Percentiles rank a stretch among this genome's conserved stretches.
phyloP scores from a whole-genome alignment of 2,797 vertebrate species.

The Danio kyathit region DNA sequence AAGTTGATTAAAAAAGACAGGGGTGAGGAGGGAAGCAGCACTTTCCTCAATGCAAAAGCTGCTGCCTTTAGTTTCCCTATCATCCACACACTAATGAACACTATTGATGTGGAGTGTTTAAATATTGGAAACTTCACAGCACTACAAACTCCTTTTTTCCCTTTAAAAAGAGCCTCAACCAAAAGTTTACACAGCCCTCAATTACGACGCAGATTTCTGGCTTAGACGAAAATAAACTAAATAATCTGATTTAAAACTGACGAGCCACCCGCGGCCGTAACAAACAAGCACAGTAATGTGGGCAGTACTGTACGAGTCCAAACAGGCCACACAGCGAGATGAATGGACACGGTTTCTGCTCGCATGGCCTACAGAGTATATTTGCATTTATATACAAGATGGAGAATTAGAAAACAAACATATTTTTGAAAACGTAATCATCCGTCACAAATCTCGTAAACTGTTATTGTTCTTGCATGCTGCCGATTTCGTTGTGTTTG shows the following conservation, averaged over 20 bases:
- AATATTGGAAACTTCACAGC: constrained; percentile 74
- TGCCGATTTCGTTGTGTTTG: not conserved
- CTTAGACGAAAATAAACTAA: constrained; percentile 79
- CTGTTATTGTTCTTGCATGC: constrained; percentile 23
- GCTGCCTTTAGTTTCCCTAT: constrained; percentile 73
- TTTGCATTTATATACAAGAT: constrained; percentile 36
- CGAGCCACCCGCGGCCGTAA: constrained; percentile 58
- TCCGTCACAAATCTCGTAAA: not conserved
- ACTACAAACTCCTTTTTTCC: constrained; percentile 62
- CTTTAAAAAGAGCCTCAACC: constrained; percentile 64
- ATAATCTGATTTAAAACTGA: constrained; percentile 74
- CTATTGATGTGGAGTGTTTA: constrained; percentile 81
- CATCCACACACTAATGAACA: constrained; percentile 80
- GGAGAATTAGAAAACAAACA: constrained; percentile 18
- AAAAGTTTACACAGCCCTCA: constrained; percentile 78
- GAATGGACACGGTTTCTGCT: constrained; percentile 64
- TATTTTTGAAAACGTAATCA: constrained; percentile 49
- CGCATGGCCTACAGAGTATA: constrained; percentile 41
- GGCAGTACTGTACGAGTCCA: constrained; percentile 38
- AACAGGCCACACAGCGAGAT: constrained; percentile 63
- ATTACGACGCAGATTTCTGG: constrained; percentile 73
- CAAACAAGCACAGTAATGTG: constrained; percentile 62
- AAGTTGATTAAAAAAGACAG: constrained; percentile 81
- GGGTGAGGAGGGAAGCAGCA: constrained; percentile 72
- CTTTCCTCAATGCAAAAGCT: constrained; percentile 74